Conservation (phyloP, 2,113 vertebrate species). For the Nicator chloris region DNA sequence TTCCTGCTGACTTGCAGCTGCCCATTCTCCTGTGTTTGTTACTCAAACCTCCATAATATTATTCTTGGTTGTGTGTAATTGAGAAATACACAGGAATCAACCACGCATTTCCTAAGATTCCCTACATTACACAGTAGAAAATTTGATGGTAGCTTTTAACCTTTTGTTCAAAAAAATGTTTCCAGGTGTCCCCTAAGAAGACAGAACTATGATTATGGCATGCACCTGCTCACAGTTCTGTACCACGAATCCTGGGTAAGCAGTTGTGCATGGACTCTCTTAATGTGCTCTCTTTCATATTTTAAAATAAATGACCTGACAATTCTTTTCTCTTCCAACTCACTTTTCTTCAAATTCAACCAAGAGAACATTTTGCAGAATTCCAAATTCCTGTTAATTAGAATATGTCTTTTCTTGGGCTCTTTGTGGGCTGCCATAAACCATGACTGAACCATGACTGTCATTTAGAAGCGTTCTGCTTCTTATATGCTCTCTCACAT, state of each 20-base stretch:
- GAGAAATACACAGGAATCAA: background rate
- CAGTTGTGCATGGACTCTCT: background rate
- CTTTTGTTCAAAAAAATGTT: background rate
- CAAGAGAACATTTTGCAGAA: background rate
- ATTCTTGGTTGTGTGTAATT: background rate
- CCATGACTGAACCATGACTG: background rate
- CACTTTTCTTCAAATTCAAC: background rate
- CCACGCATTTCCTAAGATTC: background rate
- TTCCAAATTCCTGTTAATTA: background rate
- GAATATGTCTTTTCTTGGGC: background rate
- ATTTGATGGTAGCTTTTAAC: background rate
- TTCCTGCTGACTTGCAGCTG: background rate
- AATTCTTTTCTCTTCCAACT: background rate
- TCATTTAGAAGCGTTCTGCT: background rate
- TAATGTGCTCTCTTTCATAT: background rate
- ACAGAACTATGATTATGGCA: conserved; percentile 91
- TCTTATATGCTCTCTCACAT: background rate
- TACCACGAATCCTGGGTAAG: conserved; percentile 99
- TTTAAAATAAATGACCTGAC: background rate
- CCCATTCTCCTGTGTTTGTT: background rate
- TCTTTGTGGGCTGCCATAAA: background rate
- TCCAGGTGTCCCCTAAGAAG: conserved; percentile 87
- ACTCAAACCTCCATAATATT: background rate
- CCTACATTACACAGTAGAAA: background rate
- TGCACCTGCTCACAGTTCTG: conserved; percentile 93